Conservation (phyloP, 2,113 vertebrate genomes). For the Podarcis raffonei region DNA sequence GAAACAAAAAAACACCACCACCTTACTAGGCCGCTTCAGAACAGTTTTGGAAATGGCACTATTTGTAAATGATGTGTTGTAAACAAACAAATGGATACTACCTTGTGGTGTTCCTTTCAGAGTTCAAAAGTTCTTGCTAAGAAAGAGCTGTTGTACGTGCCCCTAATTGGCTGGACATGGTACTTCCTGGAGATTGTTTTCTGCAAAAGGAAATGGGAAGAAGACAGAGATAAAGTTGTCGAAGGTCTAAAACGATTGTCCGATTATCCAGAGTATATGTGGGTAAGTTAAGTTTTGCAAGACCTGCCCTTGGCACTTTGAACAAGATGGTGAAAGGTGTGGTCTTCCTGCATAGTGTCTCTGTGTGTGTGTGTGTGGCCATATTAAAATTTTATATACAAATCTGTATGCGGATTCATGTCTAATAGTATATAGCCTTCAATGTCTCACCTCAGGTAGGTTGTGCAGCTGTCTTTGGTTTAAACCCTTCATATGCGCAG, state of each 20-base stretch:
- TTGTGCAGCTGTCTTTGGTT: background rate
- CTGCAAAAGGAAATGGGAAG: conserved; percentile 97
- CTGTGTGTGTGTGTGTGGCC: background rate
- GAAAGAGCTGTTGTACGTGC: conserved; percentile 92
- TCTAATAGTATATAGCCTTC: background rate
- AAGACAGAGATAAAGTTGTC: conserved; percentile 90
- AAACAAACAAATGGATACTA: background rate
- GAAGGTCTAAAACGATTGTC: conserved; percentile 81
- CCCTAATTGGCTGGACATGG: conserved; percentile 98
- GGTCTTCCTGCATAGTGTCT: background rate
- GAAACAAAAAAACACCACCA: background rate
- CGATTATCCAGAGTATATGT: conserved; percentile 96
- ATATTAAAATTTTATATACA: background rate
- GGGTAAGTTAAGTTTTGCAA: conserved; percentile 82
- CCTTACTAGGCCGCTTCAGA: background rate
- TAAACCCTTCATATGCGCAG: background rate
- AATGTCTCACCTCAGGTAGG: background rate
- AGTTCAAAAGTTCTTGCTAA: conserved; percentile 98
- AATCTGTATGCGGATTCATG: background rate
- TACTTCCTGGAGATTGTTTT: conserved; percentile 99
- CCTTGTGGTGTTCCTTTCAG: conserved; percentile 65
- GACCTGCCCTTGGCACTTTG: background rate
- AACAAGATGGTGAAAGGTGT: background rate
- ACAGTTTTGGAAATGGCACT: background rate
- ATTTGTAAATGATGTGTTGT: background rate